Conservation (phyloP, 2,113 vertebrate species). For the Sterna hirundo region DNA sequence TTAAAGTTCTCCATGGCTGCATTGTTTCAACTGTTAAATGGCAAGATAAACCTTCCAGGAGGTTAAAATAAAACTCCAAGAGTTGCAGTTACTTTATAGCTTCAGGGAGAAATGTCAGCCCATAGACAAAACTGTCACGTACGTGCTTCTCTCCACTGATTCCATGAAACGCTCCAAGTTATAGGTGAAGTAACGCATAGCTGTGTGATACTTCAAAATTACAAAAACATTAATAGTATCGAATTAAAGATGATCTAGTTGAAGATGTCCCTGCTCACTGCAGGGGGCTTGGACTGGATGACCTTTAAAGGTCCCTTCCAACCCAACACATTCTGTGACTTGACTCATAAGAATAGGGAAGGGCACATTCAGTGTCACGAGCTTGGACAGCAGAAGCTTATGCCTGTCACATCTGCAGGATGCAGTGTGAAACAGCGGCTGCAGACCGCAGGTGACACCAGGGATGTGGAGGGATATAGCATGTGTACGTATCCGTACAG, state of each 20-base stretch:
- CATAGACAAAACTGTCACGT: background rate
- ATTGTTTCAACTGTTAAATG: background rate
- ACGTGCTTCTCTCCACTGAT: background rate
- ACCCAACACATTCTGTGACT: too few species aligned
- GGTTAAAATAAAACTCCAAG: background rate
- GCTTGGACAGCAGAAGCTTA: background rate
- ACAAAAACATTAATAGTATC: background rate
- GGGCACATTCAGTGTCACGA: accelerated
- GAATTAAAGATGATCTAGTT: too few species aligned
- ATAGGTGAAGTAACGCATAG: background rate
- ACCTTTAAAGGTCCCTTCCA: too few species aligned
- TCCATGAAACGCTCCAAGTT: background rate
- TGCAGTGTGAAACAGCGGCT: background rate
- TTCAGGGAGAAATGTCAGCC: background rate
- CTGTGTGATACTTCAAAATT: background rate
- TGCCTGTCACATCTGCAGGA: background rate
- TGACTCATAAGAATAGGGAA: background rate
- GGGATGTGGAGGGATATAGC: background rate
- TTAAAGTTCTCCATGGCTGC: background rate
- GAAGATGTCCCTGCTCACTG: too few species aligned
- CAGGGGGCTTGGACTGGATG: too few species aligned
- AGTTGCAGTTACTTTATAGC: background rate
- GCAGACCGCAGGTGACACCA: background rate
- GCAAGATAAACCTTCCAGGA: background rate
- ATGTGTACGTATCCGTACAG: accelerated